Conservation (phyloP, 2,113 vertebrate species). For the Gallinago paraguaiae region DNA sequence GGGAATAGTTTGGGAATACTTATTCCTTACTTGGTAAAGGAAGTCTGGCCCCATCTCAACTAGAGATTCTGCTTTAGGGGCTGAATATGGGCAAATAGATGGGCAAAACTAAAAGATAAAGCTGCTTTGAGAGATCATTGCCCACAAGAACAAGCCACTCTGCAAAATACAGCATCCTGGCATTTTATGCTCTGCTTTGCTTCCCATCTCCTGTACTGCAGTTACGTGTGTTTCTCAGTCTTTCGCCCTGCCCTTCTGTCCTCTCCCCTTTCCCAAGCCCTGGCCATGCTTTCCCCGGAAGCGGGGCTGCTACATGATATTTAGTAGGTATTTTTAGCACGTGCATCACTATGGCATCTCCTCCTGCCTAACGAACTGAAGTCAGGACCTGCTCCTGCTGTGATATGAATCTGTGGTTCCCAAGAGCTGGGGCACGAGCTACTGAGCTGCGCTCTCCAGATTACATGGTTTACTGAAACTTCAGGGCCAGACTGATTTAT, state of each 20-base stretch:
- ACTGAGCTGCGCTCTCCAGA: not conserved
- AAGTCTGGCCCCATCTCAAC: not conserved
- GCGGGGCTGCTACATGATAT: not conserved
- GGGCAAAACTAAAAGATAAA: not conserved
- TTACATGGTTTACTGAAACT: not conserved
- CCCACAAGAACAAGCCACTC: not conserved
- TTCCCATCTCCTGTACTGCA: not conserved
- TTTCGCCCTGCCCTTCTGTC: not conserved
- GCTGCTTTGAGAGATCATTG: not conserved
- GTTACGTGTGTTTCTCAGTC: not conserved
- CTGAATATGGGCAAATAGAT: not conserved
- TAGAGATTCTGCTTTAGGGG: not conserved
- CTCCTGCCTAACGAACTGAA: not conserved
- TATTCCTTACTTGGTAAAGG: not conserved
- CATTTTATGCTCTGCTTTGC: not conserved
- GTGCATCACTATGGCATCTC: not conserved
- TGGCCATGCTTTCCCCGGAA: not conserved
- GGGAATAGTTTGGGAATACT: not conserved
- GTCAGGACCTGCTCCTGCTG: not conserved
- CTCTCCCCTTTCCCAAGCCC: not conserved
- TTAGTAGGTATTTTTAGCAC: not conserved
- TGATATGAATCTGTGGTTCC: not conserved
- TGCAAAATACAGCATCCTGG: not conserved
- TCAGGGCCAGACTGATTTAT: conserved; percentile 13
- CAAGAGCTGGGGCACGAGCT: rapidly evolving